A percentile compares a stretch with the other conserved stretches of the same genome.
Conservation (phyloP, 1,140 invertebrate genomes). For the Matsumurasca onukii region DNA sequence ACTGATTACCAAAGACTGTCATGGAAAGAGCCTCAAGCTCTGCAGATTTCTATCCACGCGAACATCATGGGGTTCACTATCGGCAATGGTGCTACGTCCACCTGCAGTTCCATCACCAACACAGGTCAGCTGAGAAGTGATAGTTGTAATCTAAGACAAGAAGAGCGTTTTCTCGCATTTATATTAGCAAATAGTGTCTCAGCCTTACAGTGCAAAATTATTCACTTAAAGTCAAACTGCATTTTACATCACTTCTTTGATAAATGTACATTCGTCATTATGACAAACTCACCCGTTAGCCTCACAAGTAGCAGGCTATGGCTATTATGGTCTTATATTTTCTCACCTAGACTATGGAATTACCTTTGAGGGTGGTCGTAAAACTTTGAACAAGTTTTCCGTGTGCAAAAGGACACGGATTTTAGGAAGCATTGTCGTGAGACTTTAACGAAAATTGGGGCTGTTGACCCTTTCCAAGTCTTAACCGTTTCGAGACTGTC, state of each 20-base stretch:
- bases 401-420: no score
- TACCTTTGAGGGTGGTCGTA: no score
- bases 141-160: no score
- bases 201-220: not conserved
- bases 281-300: not conserved
- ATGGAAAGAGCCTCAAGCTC: not conserved
- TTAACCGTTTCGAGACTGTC: no score
- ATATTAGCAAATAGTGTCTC: not conserved
- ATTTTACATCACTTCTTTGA: not conserved
- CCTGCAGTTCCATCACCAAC: not conserved
- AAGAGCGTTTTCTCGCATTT: not conserved
- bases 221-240: not conserved
- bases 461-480: no score
- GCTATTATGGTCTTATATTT: no score
- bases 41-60: not conserved
- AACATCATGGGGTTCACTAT: slow-evolving; percentile 10
- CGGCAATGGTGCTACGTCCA: not conserved
- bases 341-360: no score
- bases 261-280: not conserved
- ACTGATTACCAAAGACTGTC: not conserved
- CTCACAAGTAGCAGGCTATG: not conserved
- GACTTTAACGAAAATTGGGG: no score
- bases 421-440: no score
- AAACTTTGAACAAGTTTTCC: no score
- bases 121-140: no score